Percentiles rank a stretch among this genome's conserved stretches.
phyloP scores from a whole-genome alignment of 2,888 invertebrate genomes.

The Iselma pallidipennis region DNA sequence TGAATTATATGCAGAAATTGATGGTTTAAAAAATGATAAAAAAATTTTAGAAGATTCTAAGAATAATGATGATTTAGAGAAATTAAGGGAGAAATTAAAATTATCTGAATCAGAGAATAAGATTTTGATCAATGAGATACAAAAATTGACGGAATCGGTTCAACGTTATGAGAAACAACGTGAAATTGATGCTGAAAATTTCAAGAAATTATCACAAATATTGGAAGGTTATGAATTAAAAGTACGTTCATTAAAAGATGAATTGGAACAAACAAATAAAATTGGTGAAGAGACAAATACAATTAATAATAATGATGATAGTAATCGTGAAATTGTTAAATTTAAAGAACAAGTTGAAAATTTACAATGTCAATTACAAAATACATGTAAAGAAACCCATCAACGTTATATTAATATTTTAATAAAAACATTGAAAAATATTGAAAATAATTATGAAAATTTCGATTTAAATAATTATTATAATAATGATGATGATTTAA shows the following conservation, averaged over 20 bases:
- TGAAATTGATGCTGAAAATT: constrained; percentile 36
- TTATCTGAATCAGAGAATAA: constrained; percentile 43
- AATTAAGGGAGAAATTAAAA: constrained; percentile 40
- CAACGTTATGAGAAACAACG: constrained; percentile 34
- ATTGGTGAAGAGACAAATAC: constrained; percentile 26
- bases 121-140: constrained; percentile 41
- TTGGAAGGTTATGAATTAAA: constrained; percentile 41
- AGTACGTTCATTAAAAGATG: constrained; percentile 45
- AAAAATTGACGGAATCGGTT: constrained; percentile 33
- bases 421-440: not conserved
- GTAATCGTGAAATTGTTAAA: constrained; percentile 40
- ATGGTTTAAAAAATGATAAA: constrained; percentile 43
- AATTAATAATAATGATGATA: constrained; percentile 21
- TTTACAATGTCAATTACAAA: constrained; percentile 6
- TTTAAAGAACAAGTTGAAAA: constrained; percentile 58
- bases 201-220: constrained; percentile 36
- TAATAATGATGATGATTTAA: constrained; percentile 37
- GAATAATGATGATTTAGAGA: constrained; percentile 44
- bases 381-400: constrained; percentile 4
- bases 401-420: constrained; percentile 24
- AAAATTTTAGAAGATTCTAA: constrained; percentile 40
- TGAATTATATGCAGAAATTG: constrained; percentile 37
- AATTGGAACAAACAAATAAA: constrained; percentile 41
- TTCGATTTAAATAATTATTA: not conserved
- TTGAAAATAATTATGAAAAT: not conserved